These are phyloP conservation scores for Ctenicera cuprea DNA, from an alignment of 2,888 invertebrate genomes.

Conservation along the genomic window DNA sequence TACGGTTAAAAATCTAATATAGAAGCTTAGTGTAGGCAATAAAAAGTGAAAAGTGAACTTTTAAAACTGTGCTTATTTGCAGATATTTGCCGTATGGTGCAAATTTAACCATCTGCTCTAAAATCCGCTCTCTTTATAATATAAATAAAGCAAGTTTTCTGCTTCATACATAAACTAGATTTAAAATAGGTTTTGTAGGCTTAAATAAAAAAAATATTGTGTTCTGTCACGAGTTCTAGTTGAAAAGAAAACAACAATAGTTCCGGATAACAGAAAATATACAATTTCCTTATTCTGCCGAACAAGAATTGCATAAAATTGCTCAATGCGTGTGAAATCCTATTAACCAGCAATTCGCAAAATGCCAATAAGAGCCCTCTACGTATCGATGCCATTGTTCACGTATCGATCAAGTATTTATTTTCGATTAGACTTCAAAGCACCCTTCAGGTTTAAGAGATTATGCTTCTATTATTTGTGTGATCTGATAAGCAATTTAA, in stretches of 20 bases:
- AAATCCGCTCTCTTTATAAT: too few species aligned
- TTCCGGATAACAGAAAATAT: slow-evolving; percentile 15
- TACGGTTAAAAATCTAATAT: too few species aligned
- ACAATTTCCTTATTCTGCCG: slow-evolving; percentile 7
- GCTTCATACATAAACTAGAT: not conserved
- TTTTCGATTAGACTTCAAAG: slow-evolving; percentile 71
- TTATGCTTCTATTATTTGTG: slow-evolving; percentile 66
- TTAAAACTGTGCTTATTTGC: too few species aligned
- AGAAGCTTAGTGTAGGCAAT: too few species aligned
- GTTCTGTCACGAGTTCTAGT: too few species aligned
- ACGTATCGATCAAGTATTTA: slow-evolving; percentile 64
- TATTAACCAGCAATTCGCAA: slow-evolving; percentile 54
- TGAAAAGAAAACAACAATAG: too few species aligned
- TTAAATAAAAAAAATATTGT: not conserved
- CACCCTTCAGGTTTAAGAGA: slow-evolving; percentile 69
- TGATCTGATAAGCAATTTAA: slow-evolving; percentile 68
- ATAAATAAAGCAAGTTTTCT: too few species aligned
- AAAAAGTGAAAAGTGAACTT: too few species aligned
- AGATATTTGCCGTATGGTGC: too few species aligned
- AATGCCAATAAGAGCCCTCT: slow-evolving; percentile 54
- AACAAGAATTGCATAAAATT: slow-evolving; percentile 42
- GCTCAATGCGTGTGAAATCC: slow-evolving; percentile 61
- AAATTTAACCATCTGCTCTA: too few species aligned
- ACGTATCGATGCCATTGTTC: slow-evolving; percentile 49
- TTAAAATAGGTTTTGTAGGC: not conserved